Percentiles rank a stretch among this genome's conserved stretches.
phyloP scores from a whole-genome alignment of 2,113 vertebrate species.

The Dasyurus viverrinus region DNA sequence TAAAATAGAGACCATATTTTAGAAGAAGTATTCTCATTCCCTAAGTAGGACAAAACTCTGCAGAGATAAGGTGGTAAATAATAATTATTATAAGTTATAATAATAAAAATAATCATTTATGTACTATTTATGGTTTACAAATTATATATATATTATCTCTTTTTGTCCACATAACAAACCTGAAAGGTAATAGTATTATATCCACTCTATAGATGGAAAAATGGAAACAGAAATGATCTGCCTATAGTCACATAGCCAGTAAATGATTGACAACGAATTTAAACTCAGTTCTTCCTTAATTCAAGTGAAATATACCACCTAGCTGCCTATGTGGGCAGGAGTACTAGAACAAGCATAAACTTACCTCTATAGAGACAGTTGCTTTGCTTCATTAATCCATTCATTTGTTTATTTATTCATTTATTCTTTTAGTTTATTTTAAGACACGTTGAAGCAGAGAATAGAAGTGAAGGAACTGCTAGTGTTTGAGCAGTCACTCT shows the following conservation, averaged over 20 bases:
- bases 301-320: neutral
- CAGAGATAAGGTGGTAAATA: neutral
- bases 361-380: neutral
- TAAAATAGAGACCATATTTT: neutral
- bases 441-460: neutral
- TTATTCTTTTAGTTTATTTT: neutral
- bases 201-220: neutral
- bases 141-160: neutral
- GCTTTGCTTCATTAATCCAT: neutral
- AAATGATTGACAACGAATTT: neutral
- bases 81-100: no score
- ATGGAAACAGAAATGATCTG: neutral
- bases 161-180: neutral
- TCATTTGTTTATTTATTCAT: neutral
- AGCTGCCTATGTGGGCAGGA: neutral
- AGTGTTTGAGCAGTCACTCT: neutral
- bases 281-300: neutral
- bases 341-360: neutral
- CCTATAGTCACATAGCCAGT: neutral
- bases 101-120: no score
- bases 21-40: neutral
- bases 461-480: neutral
- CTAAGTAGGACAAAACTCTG: neutral
- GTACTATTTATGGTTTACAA: no score
- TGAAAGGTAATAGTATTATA: neutral